A percentile compares a stretch with the other conserved stretches of the same genome.
phyloP scores from a whole-genome alignment of 2,113 vertebrate species.

The Plectropomus leopardus region DNA sequence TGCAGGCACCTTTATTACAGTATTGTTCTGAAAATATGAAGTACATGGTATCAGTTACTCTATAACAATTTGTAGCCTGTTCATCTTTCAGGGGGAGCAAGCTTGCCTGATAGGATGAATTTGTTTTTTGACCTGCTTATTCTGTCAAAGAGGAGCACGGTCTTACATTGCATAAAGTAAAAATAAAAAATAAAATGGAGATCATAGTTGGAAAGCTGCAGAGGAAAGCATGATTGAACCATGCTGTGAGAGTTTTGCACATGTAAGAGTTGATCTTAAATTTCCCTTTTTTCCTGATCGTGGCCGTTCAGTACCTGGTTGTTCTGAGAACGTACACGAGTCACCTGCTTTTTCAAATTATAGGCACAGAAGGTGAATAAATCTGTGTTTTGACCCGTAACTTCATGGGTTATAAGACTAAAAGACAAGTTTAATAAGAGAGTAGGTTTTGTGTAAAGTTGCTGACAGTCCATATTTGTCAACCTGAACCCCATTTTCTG shows the following conservation, averaged over 20 bases:
- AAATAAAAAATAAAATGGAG: not conserved
- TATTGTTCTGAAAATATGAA: not conserved
- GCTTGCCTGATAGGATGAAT: not conserved
- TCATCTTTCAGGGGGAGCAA: not conserved
- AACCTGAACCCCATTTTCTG: too few relatives aligned
- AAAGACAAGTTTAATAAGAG: not conserved
- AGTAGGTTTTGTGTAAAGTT: too few relatives aligned
- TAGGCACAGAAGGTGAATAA: not conserved
- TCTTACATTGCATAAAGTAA: not conserved
- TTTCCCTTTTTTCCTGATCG: not conserved
- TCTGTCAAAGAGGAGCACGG: not conserved
- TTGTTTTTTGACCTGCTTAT: not conserved
- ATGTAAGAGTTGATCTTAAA: not conserved
- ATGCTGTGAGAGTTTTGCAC: not conserved
- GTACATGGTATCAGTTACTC: not conserved
- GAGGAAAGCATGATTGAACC: too few relatives aligned
- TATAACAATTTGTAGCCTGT: not conserved
- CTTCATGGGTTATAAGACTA: not conserved
- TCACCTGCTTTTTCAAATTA: not conserved
- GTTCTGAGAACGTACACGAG: not conserved
- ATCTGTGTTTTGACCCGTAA: not conserved
- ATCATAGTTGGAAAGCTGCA: too few relatives aligned
- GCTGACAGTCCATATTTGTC: not conserved
- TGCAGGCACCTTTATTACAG: not conserved
- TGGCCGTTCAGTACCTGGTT: not conserved